phyloP scores from a whole-genome alignment of 30 jellyfish, hydroid and myxozoan genomes.

The Clytia hemisphaerica region DNA sequence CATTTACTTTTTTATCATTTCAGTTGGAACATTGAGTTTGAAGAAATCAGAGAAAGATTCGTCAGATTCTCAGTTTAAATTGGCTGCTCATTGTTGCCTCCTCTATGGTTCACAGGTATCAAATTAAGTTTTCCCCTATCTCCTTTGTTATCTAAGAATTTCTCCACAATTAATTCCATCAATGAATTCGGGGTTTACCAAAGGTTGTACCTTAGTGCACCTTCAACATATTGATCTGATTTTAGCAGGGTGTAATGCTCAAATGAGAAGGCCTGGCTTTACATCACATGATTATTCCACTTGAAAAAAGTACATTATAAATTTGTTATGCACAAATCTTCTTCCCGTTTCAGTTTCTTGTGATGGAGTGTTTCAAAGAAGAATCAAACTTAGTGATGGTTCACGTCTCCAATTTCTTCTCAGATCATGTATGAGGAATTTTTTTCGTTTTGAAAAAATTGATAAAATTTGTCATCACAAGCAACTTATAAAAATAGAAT shows the following conservation, averaged over 20 bases:
- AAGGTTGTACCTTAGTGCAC: too few species aligned
- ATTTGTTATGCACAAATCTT: not conserved
- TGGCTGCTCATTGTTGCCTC: conserved; percentile 25
- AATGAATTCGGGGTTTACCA: too few species aligned
- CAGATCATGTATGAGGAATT: conserved; percentile 44
- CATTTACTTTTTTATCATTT: not conserved
- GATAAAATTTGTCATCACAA: too few species aligned
- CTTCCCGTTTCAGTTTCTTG: conserved; percentile 41
- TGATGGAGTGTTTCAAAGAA: conserved; percentile 51
- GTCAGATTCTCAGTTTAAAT: conserved; percentile 1
- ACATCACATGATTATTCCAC: too few species aligned
- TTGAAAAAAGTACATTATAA: not conserved
- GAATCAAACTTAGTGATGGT: conserved; percentile 47
- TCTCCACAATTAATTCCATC: too few species aligned
- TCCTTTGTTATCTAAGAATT: too few species aligned
- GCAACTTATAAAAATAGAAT: too few species aligned
- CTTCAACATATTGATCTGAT: too few species aligned
- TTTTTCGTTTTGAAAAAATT: not conserved
- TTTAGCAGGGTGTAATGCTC: too few species aligned
- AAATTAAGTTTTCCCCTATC: not conserved
- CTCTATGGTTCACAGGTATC: conserved; percentile 29
- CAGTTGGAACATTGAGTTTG: conserved; percentile 12
- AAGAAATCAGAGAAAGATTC: conserved; percentile 5
- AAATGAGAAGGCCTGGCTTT: too few species aligned
- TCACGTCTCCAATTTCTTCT: conserved; percentile 54